These are phyloP conservation scores for Gymnothorax javanicus DNA, from an alignment of 2,797 vertebrate genomes.

Conservation along the genomic window DNA sequence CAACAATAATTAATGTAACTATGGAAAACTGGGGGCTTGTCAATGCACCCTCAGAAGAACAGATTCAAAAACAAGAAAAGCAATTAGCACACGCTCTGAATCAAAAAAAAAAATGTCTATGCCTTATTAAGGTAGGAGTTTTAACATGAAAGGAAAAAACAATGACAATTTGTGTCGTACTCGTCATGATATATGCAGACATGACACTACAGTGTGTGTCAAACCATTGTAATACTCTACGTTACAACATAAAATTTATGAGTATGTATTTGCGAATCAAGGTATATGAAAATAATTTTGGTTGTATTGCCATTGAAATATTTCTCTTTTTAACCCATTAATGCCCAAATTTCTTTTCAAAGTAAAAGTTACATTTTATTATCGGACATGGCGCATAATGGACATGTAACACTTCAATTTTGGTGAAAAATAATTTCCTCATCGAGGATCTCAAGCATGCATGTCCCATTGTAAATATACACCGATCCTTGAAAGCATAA, in stretches of 20 bases:
- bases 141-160: background rate
- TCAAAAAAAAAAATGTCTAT: constrained; percentile 99
- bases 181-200: background rate
- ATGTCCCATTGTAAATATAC: too few relatives aligned
- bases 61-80: constrained; percentile 98
- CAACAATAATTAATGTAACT: constrained; percentile 86
- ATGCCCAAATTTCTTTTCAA: too few relatives aligned
- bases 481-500: too few relatives aligned
- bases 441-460: too few relatives aligned
- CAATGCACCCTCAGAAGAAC: constrained; percentile 95
- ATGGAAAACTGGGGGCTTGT: constrained; percentile 85
- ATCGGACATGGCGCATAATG: too few relatives aligned
- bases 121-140: constrained; percentile 49
- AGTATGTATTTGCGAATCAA: background rate
- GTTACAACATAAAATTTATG: background rate
- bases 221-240: too few relatives aligned
- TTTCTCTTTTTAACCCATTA: background rate
- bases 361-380: too few relatives aligned
- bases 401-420: too few relatives aligned
- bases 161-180: background rate
- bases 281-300: background rate
- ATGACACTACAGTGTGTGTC: background rate
- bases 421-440: too few relatives aligned
- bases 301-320: background rate
- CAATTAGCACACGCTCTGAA: constrained; percentile 99